phyloP scores from a whole-genome alignment of 2,888 invertebrate genomes.

The Panopea generosa region DNA sequence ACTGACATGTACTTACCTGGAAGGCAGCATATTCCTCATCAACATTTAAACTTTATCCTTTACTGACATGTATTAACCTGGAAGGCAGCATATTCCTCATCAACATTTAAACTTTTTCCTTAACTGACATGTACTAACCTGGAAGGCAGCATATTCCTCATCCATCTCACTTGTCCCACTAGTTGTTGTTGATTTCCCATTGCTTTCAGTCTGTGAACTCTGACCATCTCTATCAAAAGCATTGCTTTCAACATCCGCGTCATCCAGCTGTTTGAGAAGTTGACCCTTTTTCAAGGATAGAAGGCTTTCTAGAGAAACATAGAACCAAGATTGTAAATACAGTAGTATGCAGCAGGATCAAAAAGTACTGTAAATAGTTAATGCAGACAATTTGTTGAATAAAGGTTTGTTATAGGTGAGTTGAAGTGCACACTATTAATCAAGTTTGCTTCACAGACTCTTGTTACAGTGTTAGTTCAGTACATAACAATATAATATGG shows the following conservation, averaged over 20 bases:
- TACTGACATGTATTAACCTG: slow-evolving; percentile 61
- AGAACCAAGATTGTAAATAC: too few relatives aligned
- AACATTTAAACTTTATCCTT: too few relatives aligned
- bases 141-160: slow-evolving; percentile 79
- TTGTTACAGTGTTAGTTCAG: too few relatives aligned
- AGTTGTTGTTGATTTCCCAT: not conserved
- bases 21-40: slow-evolving; percentile 80
- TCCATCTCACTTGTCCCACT: slow-evolving; percentile 38
- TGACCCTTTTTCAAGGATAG: slow-evolving; percentile 74
- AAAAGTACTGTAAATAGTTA: too few relatives aligned
- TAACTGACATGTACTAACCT: slow-evolving; percentile 56
- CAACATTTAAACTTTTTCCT: too few relatives aligned
- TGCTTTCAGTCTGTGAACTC: not conserved
- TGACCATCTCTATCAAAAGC: not conserved
- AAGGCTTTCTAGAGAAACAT: slow-evolving; percentile 65
- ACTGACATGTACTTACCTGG: slow-evolving; percentile 62
- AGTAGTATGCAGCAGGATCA: too few relatives aligned
- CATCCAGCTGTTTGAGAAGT: slow-evolving; percentile 69
- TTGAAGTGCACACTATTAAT: too few relatives aligned
- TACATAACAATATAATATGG: too few relatives aligned
- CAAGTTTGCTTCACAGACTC: too few relatives aligned
- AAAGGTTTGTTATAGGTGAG: too few relatives aligned
- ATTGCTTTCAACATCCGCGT: not conserved
- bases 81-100: too few relatives aligned
- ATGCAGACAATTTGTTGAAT: too few relatives aligned